Evolutionary conservation across 2,888 invertebrate genomes (phyloP).

Genomic region (Phalera bucephala): DNA sequence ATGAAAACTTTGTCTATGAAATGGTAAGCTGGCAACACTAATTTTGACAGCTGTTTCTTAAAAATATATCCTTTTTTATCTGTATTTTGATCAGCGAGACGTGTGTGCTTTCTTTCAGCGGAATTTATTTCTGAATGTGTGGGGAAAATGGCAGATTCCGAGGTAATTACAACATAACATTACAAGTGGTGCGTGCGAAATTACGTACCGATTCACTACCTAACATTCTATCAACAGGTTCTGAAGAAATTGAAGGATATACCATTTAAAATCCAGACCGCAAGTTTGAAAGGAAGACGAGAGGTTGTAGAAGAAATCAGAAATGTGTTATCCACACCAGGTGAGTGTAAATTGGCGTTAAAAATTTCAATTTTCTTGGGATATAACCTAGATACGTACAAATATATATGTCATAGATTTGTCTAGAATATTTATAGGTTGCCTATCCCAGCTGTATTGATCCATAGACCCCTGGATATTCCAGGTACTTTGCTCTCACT

Average conservation of each 20-base stretch:
- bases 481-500: slow-evolving; percentile 15
- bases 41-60: slow-evolving; percentile 25
- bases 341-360: slow-evolving; percentile 70
- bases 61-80: slow-evolving; percentile 33
- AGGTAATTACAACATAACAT: slow-evolving; percentile 70
- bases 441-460: slow-evolving; percentile 34
- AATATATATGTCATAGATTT: neutral
- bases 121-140: slow-evolving; percentile 56
- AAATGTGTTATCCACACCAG: slow-evolving; percentile 88
- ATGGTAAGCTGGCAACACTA: slow-evolving; percentile 6
- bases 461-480: slow-evolving; percentile 30
- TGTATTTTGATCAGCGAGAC: slow-evolving; percentile 44
- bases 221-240: slow-evolving; percentile 71
- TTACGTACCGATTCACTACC: slow-evolving; percentile 15
- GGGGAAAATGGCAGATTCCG: slow-evolving; percentile 86
- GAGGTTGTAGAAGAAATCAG: slow-evolving; percentile 86
- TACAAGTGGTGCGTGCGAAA: slow-evolving; percentile 6
- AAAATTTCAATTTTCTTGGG: neutral
- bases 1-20: neutral
- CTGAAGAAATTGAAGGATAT: slow-evolving; percentile 88
- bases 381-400: neutral
- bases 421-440: slow-evolving; percentile 26
- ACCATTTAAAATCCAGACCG: slow-evolving; percentile 87
- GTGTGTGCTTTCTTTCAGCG: slow-evolving; percentile 48
- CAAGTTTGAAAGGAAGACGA: slow-evolving; percentile 87